phyloP scores from a whole-genome alignment of 2,888 invertebrate species.

The Polyommatus icarus region DNA sequence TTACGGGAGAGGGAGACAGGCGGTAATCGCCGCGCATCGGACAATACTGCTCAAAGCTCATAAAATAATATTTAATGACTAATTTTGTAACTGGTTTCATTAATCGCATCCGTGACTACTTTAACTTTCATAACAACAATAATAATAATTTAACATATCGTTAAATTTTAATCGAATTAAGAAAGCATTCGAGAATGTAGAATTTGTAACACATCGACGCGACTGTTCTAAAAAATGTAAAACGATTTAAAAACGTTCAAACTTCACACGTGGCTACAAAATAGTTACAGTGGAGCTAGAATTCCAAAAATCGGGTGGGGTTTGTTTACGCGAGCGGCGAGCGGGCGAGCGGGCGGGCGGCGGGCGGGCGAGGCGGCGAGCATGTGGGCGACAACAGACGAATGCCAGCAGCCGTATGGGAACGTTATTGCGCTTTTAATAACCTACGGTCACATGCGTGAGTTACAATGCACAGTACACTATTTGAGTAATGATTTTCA shows the following conservation, averaged over 20 bases:
- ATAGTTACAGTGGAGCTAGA: conserved; percentile 35
- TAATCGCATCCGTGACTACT: too few relatives aligned
- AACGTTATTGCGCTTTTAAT: conserved; percentile 48
- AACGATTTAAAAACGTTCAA: conserved; percentile 30
- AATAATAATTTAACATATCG: too few relatives aligned
- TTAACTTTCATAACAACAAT: too few relatives aligned
- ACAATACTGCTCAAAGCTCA: too few relatives aligned
- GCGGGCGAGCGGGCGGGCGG: conserved; percentile 40
- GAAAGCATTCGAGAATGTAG: background rate
- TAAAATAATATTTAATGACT: too few relatives aligned
- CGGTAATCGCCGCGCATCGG: too few relatives aligned
- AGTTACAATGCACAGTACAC: background rate
- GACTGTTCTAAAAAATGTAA: background rate
- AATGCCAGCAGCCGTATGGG: conserved; percentile 60
- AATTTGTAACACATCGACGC: conserved; percentile 1
- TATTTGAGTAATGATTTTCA: conserved; percentile 18
- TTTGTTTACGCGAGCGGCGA: conserved; percentile 46
- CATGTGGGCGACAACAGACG: conserved; percentile 69
- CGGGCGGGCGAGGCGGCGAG: conserved; percentile 45
- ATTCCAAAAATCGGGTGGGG: conserved; percentile 39
- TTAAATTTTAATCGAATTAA: too few relatives aligned
- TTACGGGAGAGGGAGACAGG: background rate
- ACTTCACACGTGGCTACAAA: conserved; percentile 33
- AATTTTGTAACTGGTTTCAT: too few relatives aligned
- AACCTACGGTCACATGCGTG: conserved; percentile 18